Evolutionary conservation across 2,888 invertebrate species (phyloP).

Genomic region (Auanema sp.): DNA sequence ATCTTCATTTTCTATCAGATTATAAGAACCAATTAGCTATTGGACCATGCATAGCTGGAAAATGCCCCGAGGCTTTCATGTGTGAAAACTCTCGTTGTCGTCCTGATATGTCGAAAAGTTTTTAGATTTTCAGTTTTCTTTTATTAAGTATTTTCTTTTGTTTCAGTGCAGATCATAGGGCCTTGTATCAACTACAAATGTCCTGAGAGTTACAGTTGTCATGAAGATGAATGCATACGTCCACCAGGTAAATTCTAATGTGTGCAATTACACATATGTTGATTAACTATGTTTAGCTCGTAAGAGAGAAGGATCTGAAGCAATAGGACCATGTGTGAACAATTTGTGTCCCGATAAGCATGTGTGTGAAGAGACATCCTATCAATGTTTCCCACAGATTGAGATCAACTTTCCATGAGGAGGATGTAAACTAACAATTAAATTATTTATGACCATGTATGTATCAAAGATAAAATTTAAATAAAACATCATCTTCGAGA

Average conservation of each 20-base stretch:
- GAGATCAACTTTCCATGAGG: too few relatives aligned
- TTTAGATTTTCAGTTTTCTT: background rate
- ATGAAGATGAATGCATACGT: slow-evolving; percentile 41
- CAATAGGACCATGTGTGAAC: slow-evolving; percentile 59
- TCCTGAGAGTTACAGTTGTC: slow-evolving; percentile 51
- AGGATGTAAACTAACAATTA: too few relatives aligned
- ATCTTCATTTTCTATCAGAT: too few relatives aligned
- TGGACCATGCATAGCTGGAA: slow-evolving; percentile 16
- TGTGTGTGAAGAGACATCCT: slow-evolving; percentile 10
- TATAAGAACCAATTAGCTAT: background rate
- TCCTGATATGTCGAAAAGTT: slow-evolving; percentile 20
- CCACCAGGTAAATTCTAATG: slow-evolving; percentile 1
- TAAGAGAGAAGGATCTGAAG: slow-evolving; percentile 26
- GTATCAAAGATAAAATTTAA: too few relatives aligned
- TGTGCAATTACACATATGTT: background rate
- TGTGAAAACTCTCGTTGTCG: slow-evolving; percentile 9
- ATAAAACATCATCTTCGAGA: too few relatives aligned
- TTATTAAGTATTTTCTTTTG: background rate
- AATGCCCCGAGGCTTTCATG: slow-evolving; percentile 15
- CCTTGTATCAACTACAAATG: slow-evolving; percentile 55
- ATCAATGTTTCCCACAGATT: slow-evolving; percentile 15
- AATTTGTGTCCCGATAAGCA: slow-evolving; percentile 39
- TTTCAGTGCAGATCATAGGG: slow-evolving; percentile 49
- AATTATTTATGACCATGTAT: too few relatives aligned
- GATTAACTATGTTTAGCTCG: slow-evolving; percentile 23